A percentile compares a stretch with the other conserved stretches of the same genome.
phyloP scores from a whole-genome alignment of 2,797 vertebrate genomes.

The Galaxias olidus region DNA sequence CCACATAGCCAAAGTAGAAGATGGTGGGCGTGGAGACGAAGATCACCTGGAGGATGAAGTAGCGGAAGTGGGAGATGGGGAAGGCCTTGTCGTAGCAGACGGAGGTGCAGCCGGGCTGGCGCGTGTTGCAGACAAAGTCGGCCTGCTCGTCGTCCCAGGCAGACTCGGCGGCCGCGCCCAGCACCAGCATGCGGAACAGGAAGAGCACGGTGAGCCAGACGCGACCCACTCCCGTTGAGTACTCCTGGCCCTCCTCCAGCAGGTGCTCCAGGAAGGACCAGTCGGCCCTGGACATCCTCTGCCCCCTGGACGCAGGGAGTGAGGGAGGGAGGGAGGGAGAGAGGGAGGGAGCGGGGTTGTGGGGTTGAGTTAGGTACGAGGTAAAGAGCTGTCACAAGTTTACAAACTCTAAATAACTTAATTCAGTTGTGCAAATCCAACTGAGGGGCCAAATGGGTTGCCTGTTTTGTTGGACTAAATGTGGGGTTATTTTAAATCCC shows the following conservation, averaged over 20 bases:
- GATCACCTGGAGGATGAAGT: conserved; percentile 82
- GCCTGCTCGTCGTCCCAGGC: conserved; percentile 84
- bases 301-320: conserved; percentile 46
- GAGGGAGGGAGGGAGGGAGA: not conserved
- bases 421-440: too few species aligned
- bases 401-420: not conserved
- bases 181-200: conserved; percentile 81
- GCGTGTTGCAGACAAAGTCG: conserved; percentile 80
- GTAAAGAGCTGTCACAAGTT: not conserved
- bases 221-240: conserved; percentile 78
- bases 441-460: too few species aligned
- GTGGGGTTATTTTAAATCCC: too few species aligned
- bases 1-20: conserved; percentile 81
- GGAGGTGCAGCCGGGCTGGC: conserved; percentile 75
- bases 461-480: too few species aligned
- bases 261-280: conserved; percentile 84
- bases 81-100: conserved; percentile 85
- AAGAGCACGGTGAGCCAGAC: conserved; percentile 84
- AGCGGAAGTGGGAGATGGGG: conserved; percentile 84
- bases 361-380: not conserved
- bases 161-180: conserved; percentile 78
- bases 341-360: not conserved
- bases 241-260: conserved; percentile 82
- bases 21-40: conserved; percentile 82
- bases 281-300: conserved; percentile 84